Percentiles rank a stretch among this genome's conserved stretches.
Conservation (phyloP, 2,888 invertebrate genomes). For the Mayetiola destructor region DNA sequence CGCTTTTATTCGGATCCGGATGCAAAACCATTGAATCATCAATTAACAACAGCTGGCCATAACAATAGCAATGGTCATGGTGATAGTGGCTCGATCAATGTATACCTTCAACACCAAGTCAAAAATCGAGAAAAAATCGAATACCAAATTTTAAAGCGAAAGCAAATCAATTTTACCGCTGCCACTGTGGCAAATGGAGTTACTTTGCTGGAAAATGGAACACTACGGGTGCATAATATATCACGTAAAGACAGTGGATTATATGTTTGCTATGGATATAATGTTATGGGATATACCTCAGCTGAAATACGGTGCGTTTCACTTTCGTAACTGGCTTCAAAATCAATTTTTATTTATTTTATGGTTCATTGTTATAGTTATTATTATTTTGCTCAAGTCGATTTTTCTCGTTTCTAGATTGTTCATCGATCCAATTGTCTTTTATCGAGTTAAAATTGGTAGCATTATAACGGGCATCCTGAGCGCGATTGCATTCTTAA, state of each 20-base stretch:
- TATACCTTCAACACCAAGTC: not conserved
- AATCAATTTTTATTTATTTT: not conserved
- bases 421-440: conserved; percentile 72
- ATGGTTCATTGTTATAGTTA: not conserved
- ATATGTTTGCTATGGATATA: conserved; percentile 75
- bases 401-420: conserved; percentile 34
- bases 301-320: conserved; percentile 42
- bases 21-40: conserved; percentile 28
- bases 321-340: not conserved
- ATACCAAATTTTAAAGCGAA: conserved; percentile 26
- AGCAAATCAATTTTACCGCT: conserved; percentile 18
- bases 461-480: conserved; percentile 70
- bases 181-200: conserved; percentile 35
- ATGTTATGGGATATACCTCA: conserved; percentile 66
- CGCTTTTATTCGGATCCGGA: conserved; percentile 65
- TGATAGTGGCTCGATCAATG: not conserved
- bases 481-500: conserved; percentile 64
- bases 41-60: not conserved
- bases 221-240: conserved; percentile 54
- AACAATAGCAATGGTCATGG: not conserved
- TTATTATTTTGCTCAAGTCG: not conserved
- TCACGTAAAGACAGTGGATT: conserved; percentile 68
- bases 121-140: conserved; percentile 26
- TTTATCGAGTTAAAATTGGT: conserved; percentile 67
- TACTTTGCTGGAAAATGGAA: conserved; percentile 59